phyloP scores from a whole-genome alignment of 1,140 invertebrate genomes.

The Aleiodes sp. region DNA sequence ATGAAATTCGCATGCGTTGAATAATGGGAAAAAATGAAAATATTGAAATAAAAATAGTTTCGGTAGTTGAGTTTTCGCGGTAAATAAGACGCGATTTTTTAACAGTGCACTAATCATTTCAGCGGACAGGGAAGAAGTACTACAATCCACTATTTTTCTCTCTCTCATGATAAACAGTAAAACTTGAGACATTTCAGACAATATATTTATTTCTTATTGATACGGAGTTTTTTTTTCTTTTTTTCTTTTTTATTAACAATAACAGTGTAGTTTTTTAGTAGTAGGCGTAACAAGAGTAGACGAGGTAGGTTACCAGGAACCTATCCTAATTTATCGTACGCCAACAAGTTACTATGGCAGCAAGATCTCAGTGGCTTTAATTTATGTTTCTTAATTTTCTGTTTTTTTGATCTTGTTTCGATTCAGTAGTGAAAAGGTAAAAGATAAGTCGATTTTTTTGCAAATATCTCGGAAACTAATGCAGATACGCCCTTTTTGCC shows the following conservation, averaged over 20 bases:
- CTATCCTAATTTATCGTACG: conserved; percentile 60
- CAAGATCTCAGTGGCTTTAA: conserved; percentile 37
- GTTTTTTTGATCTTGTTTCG: background rate
- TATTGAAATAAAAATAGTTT: no score
- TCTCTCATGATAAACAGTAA: background rate
- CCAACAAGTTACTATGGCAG: conserved; percentile 60
- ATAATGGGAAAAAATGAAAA: no score
- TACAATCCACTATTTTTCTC: background rate
- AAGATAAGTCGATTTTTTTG: no score
- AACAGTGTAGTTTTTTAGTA: conserved; percentile 62
- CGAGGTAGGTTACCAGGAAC: conserved; percentile 64
- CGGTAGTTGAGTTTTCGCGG: no score
- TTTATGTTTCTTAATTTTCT: conserved; percentile 14
- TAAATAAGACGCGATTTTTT: no score
- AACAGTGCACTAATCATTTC: no score
- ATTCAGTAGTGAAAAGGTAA: background rate
- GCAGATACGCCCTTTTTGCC: no score
- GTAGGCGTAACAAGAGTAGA: conserved; percentile 66
- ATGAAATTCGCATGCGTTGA: no score
- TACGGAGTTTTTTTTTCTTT: conserved; percentile 54
- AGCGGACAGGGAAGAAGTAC: background rate
- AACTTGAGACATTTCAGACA: conserved; percentile 51
- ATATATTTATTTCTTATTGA: conserved; percentile 67
- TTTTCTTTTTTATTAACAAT: conserved; percentile 60
- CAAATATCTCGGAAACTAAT: no score